Evolutionary conservation across 2,113 vertebrate genomes (phyloP).

Genomic region (Lepus timidus): DNA sequence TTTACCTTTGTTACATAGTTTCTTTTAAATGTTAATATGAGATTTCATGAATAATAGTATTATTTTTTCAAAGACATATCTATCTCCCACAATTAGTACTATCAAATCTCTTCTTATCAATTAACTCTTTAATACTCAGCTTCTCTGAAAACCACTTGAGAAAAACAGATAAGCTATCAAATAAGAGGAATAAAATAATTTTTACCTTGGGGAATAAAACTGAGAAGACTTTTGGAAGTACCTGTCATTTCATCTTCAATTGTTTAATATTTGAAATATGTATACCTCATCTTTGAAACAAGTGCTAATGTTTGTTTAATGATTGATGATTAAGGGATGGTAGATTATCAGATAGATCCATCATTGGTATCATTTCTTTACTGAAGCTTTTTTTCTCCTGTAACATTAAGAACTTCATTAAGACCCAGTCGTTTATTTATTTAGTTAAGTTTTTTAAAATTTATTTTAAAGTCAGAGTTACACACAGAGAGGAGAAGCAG

Average conservation of each 20-base stretch:
- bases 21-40: slow-evolving; percentile 3
- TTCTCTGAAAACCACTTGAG: not conserved
- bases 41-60: not conserved
- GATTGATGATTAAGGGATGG: not conserved
- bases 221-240: not conserved
- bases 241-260: not conserved
- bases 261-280: slow-evolving; percentile 1
- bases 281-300: not conserved
- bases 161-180: not conserved
- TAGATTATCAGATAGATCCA: not conserved
- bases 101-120: not conserved
- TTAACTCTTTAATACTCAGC: not conserved
- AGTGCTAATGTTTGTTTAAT: not conserved
- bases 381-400: not conserved
- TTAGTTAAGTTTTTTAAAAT: not conserved
- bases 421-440: not conserved
- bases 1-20: not conserved
- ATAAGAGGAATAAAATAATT: not conserved
- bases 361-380: not conserved
- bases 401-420: not conserved
- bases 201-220: not conserved
- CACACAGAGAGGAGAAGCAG: too few relatives aligned
- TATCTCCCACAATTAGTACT: not conserved
- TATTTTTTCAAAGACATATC: not conserved
- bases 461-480: not conserved